These are phyloP conservation scores for Hapalemur alaotrensis DNA, from an alignment of 2,797 vertebrate genomes.

Conservation along the genomic window DNA sequence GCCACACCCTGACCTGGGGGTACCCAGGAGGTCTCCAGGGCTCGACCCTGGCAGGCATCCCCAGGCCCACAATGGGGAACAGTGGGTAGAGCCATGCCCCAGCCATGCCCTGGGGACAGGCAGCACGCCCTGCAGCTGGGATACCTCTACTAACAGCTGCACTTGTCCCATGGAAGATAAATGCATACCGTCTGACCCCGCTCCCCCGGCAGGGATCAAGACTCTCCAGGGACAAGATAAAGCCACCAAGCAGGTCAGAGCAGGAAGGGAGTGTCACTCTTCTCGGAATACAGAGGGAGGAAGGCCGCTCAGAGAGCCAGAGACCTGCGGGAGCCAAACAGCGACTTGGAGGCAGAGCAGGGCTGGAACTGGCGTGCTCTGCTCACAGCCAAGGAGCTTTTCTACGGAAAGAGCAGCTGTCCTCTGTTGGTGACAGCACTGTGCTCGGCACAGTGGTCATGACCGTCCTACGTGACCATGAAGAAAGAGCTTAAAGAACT, in stretches of 20 bases:
- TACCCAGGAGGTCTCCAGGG: too few relatives aligned
- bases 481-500: neutral
- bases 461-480: neutral
- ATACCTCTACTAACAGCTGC: neutral
- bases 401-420: fast-evolving
- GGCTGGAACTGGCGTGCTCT: neutral
- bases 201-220: neutral
- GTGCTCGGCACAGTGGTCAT: neutral
- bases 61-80: neutral
- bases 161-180: neutral
- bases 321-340: neutral
- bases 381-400: neutral
- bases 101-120: neutral
- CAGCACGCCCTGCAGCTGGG: neutral
- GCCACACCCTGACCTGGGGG: neutral
- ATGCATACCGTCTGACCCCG: neutral
- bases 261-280: neutral
- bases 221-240: neutral
- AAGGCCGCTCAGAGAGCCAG: neutral
- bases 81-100: neutral
- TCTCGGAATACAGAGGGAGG: neutral
- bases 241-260: neutral
- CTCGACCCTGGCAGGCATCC: neutral
- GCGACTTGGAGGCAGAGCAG: fast-evolving
- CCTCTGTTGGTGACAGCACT: neutral